Evolutionary conservation across 2,113 vertebrate genomes (phyloP).

Genomic region (Malurus cyaneus): DNA sequence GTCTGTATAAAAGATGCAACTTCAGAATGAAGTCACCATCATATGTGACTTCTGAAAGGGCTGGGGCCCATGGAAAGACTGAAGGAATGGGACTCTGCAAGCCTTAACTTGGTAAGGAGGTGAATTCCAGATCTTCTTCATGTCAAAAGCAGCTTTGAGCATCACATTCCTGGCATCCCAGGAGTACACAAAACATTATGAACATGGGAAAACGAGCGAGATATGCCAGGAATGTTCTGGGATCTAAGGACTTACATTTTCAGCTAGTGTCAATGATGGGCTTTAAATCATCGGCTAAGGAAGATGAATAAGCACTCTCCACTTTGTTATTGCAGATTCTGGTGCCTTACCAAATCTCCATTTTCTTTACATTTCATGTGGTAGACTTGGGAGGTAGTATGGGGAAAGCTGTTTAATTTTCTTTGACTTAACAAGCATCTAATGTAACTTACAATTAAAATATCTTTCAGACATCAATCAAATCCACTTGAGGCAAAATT

Average conservation of each 20-base stretch:
- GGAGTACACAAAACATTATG: neutral
- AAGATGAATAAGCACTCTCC: neutral
- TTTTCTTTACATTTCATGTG: neutral
- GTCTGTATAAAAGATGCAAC: neutral
- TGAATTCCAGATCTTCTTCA: neutral
- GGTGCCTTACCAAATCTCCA: neutral
- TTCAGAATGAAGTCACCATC: neutral
- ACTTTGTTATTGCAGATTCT: neutral
- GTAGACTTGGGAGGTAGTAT: neutral
- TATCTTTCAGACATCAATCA: neutral
- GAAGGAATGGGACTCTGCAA: neutral
- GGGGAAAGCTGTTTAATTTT: neutral
- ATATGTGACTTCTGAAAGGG: neutral
- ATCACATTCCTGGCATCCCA: neutral
- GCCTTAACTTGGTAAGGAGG: neutral
- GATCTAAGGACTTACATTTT: neutral
- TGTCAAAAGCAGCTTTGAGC: neutral
- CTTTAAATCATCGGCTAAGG: neutral
- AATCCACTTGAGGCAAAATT: neutral
- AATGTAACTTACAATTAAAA: neutral
- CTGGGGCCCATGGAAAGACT: rapidly evolving
- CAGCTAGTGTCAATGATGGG: neutral
- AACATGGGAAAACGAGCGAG: neutral
- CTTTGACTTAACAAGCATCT: neutral
- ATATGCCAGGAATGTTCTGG: neutral